Evolutionary conservation across 2,113 vertebrate genomes (phyloP).

Genomic region (Phasianus colchicus): DNA sequence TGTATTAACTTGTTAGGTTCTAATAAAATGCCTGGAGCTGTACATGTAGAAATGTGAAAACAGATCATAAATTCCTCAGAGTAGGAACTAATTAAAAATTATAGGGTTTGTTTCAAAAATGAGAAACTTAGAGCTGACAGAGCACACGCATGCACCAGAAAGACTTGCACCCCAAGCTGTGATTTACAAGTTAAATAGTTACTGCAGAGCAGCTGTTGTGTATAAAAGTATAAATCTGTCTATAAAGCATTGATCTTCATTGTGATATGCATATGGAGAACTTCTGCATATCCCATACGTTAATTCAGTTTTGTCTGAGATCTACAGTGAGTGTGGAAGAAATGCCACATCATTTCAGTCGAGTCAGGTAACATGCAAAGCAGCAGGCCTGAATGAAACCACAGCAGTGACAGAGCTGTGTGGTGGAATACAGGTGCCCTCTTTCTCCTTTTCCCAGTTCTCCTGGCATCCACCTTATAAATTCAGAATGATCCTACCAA

Average conservation of each 20-base stretch:
- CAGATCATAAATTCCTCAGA: neutral
- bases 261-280: neutral
- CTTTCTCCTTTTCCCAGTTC: neutral
- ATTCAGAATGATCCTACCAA: neutral
- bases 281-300: neutral
- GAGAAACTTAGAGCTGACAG: neutral
- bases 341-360: neutral
- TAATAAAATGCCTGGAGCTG: neutral
- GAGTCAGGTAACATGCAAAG: neutral
- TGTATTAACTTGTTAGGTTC: neutral
- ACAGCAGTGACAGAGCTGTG: neutral
- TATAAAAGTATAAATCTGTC: rapidly evolving
- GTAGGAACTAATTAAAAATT: neutral
- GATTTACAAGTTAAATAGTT: neutral
- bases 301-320: neutral
- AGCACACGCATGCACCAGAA: neutral
- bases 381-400: neutral
- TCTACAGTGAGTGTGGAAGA: neutral
- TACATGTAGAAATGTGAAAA: neutral
- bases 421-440: neutral
- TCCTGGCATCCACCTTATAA: neutral
- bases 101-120: neutral
- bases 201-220: neutral
- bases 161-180: neutral
- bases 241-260: neutral